These are phyloP conservation scores for Falco punctatus DNA, from an alignment of 2,113 vertebrate genomes.

Conservation along the genomic window DNA sequence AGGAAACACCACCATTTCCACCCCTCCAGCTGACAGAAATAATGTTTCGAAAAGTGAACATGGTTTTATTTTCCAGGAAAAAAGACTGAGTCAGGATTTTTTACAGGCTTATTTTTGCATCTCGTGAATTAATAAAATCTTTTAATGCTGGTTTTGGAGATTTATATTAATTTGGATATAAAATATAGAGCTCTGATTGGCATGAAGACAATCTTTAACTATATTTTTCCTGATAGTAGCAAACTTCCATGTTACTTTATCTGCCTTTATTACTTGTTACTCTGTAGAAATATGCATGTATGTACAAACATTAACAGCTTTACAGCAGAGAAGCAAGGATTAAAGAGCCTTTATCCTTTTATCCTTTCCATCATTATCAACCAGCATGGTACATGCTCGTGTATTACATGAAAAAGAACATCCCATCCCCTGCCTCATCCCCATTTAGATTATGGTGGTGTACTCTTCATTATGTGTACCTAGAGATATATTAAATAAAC, in stretches of 20 bases:
- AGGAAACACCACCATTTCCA: not conserved
- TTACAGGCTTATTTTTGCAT: not conserved
- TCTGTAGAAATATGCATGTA: slow-evolving; percentile 16
- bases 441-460: not conserved
- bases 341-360: slow-evolving; percentile 46
- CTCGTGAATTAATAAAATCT: not conserved
- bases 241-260: not conserved
- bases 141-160: not conserved
- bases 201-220: not conserved
- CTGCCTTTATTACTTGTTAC: not conserved
- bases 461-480: not conserved
- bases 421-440: not conserved
- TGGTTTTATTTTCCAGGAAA: not conserved
- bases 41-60: not conserved
- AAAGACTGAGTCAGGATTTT: not conserved
- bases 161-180: not conserved
- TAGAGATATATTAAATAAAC: not conserved
- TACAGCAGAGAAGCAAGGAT: slow-evolving; percentile 2
- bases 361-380: slow-evolving; percentile 27
- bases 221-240: not conserved
- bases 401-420: slow-evolving; percentile 22
- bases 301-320: slow-evolving; percentile 33
- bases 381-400: not conserved
- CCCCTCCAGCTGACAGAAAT: not conserved
- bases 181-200: not conserved